phyloP scores from a whole-genome alignment of 2,113 vertebrate species.

The Elaphurus davidianus region DNA sequence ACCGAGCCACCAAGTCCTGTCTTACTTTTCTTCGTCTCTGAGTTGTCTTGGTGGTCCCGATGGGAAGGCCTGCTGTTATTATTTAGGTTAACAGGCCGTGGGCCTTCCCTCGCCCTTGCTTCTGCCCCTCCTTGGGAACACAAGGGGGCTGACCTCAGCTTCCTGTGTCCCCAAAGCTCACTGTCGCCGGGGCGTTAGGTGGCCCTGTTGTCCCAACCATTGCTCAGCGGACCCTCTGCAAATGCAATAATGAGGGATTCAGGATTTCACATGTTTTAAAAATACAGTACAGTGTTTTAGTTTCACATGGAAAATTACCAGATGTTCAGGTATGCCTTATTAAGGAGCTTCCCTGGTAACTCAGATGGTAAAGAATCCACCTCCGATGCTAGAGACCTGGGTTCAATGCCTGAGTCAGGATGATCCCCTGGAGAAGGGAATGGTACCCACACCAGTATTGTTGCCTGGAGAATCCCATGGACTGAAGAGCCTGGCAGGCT shows the following conservation, averaged over 20 bases:
- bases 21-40: neutral
- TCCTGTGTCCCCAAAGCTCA: rapidly evolving
- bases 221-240: neutral
- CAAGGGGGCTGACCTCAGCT: neutral
- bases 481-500: neutral
- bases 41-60: neutral
- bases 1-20: rapidly evolving
- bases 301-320: neutral
- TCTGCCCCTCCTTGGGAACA: neutral
- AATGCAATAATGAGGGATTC: neutral
- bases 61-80: neutral
- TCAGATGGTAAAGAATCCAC: neutral
- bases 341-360: neutral
- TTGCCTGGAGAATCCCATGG: neutral
- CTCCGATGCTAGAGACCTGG: neutral
- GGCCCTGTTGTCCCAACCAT: neutral
- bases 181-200: neutral
- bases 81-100: rapidly evolving
- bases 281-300: neutral
- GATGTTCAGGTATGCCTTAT: too few relatives aligned
- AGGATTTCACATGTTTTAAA: neutral
- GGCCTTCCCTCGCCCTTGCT: rapidly evolving
- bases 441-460: neutral
- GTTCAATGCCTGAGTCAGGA: neutral
- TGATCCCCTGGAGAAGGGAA: neutral